These are phyloP conservation scores for Rosalia funebris DNA, from an alignment of 2,888 invertebrate species.

Conservation along the genomic window DNA sequence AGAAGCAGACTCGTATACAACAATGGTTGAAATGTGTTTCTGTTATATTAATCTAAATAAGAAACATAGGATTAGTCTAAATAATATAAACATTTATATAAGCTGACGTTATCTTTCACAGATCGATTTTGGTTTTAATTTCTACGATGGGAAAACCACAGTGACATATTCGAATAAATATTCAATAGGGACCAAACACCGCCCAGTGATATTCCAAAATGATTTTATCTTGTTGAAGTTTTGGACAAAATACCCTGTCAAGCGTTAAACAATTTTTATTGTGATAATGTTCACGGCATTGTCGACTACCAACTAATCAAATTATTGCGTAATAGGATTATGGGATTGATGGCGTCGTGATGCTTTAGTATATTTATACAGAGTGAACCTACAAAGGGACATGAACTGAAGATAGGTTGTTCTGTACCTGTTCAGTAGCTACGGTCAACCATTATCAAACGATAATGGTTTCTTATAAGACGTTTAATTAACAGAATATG, in stretches of 20 bases:
- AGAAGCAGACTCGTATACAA: too few species aligned
- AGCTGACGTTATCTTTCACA: too few species aligned
- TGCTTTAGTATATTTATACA: slow-evolving; percentile 1
- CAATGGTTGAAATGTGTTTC: too few species aligned
- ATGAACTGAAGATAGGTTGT: neutral
- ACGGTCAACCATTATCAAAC: too few species aligned
- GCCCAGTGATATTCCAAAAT: slow-evolving; percentile 1
- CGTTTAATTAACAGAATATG: too few species aligned
- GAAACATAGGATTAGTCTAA: too few species aligned
- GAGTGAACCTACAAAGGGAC: too few species aligned
- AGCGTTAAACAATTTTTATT: slow-evolving; percentile 12
- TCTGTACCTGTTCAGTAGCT: too few species aligned
- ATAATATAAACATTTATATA: too few species aligned
- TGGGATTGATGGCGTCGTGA: slow-evolving; percentile 2
- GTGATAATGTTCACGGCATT: slow-evolving; percentile 11
- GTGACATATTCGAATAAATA: neutral
- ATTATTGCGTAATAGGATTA: slow-evolving; percentile 21
- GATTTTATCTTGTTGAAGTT: slow-evolving; percentile 5
- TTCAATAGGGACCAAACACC: neutral
- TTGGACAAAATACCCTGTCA: slow-evolving; percentile 2
- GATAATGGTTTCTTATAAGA: too few species aligned
- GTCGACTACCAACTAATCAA: slow-evolving; percentile 20
- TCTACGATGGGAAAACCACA: neutral
- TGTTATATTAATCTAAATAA: too few species aligned
- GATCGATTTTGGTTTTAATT: too few species aligned